Percentiles rank a stretch among this genome's conserved stretches.
Evolutionary conservation across 2,113 vertebrate species (phyloP).

Genomic region (Albula glossodonta): DNA sequence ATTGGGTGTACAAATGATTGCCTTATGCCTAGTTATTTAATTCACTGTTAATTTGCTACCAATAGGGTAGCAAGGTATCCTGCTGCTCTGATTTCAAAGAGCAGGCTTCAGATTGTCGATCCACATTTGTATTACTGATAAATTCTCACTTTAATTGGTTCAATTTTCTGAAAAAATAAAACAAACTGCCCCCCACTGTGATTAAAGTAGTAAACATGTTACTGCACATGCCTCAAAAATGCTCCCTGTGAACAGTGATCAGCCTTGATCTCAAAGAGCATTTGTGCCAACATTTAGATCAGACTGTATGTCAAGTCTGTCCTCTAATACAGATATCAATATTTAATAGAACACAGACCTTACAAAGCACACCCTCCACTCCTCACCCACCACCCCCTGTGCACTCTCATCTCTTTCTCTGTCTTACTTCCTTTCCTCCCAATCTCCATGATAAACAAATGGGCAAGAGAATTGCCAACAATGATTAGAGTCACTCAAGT

Average conservation of each 20-base stretch:
- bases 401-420: not conserved
- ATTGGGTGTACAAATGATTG: not conserved
- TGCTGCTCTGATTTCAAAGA: not conserved
- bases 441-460: conserved; percentile 5
- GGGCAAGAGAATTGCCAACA: conserved; percentile 24
- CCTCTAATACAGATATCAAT: not conserved
- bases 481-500: conserved; percentile 22
- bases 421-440: not conserved
- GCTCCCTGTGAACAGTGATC: not conserved
- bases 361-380: not conserved
- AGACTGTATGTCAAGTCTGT: not conserved
- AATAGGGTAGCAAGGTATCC: not conserved
- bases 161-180: not conserved
- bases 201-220: not conserved
- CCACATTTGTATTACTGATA: not conserved
- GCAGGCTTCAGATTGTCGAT: not conserved
- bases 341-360: not conserved
- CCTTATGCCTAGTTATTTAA: not conserved
- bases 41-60: not conserved
- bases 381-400: not conserved
- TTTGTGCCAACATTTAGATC: not conserved
- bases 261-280: not conserved
- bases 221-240: not conserved
- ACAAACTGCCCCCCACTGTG: not conserved
- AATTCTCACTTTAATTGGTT: not conserved